Conservation (phyloP, 2,888 invertebrate genomes). For the Pseudococcus jackbeardsleyi region DNA sequence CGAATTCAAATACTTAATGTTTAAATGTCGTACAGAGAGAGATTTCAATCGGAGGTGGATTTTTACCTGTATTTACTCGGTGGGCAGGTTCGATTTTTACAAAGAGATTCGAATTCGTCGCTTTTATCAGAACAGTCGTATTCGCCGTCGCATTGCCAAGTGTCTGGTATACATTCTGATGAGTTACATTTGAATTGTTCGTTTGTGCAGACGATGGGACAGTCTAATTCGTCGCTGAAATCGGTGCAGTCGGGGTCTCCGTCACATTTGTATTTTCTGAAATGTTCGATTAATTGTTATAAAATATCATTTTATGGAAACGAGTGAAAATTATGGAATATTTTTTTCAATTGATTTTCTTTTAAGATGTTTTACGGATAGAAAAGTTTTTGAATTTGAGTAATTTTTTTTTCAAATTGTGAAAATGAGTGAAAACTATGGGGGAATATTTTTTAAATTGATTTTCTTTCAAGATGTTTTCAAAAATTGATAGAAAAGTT, state of each 20-base stretch:
- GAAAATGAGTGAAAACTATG: too few species aligned
- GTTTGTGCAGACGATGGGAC: constrained; percentile 71
- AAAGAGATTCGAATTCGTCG: constrained; percentile 82
- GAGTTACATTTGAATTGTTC: constrained; percentile 71
- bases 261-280: constrained; percentile 78
- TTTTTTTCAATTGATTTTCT: too few species aligned
- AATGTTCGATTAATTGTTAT: too few species aligned
- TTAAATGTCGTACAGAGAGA: too few species aligned
- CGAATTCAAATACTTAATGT: background rate
- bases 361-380: too few species aligned
- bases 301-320: too few species aligned
- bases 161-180: constrained; percentile 85
- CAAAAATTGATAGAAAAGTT: too few species aligned
- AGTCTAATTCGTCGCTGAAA: constrained; percentile 84
- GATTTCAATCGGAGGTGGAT: too few species aligned
- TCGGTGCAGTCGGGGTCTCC: constrained; percentile 83
- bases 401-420: background rate
- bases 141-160: constrained; percentile 82
- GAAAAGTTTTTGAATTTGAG: too few species aligned
- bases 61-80: constrained; percentile 84
- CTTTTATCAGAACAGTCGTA: constrained; percentile 89
- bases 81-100: constrained; percentile 81
- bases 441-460: too few species aligned
- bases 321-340: too few species aligned
- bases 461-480: too few species aligned